Evolutionary conservation across 2,888 invertebrate species (phyloP).

Genomic region (Leuctra nigra): DNA sequence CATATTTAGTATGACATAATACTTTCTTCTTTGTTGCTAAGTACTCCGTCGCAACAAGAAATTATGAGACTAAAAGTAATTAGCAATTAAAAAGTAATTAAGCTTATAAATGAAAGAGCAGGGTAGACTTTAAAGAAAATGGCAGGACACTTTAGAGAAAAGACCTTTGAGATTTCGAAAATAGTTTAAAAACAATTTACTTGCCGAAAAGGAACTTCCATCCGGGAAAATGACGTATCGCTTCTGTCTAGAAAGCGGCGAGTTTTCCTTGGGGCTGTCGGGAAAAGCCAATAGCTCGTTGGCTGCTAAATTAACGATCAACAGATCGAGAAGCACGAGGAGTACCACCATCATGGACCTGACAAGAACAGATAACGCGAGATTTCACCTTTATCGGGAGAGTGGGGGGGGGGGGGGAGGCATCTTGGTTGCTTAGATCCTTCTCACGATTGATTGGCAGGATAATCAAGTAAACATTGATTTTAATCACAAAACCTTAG

Average conservation of each 20-base stretch:
- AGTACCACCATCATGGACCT: background rate
- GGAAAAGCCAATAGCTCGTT: background rate
- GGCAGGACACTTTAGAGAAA: background rate
- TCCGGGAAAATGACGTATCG: slow-evolving; percentile 64
- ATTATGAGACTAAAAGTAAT: background rate
- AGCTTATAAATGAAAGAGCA: no score
- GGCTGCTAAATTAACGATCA: background rate
- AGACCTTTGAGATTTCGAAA: background rate
- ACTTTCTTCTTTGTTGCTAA: no score
- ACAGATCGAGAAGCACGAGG: no score
- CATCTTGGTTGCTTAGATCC: no score
- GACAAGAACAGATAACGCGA: no score
- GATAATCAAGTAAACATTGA: no score
- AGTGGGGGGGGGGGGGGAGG: no score
- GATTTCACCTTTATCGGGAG: no score
- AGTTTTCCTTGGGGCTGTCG: slow-evolving; percentile 34
- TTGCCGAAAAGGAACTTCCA: slow-evolving; percentile 60
- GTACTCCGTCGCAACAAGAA: no score
- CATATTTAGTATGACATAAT: no score
- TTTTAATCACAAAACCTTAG: no score
- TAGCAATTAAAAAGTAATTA: slow-evolving; percentile 5
- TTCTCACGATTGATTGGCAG: no score
- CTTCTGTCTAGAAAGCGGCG: slow-evolving; percentile 48
- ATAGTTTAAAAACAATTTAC: slow-evolving; percentile 7
- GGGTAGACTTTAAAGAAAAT: background rate